A percentile compares a stretch with the other conserved stretches of the same genome.
These are phyloP conservation scores for Apis mellifera DNA, from an alignment of 1,140 invertebrate species.

Conservation along the genomic window DNA sequence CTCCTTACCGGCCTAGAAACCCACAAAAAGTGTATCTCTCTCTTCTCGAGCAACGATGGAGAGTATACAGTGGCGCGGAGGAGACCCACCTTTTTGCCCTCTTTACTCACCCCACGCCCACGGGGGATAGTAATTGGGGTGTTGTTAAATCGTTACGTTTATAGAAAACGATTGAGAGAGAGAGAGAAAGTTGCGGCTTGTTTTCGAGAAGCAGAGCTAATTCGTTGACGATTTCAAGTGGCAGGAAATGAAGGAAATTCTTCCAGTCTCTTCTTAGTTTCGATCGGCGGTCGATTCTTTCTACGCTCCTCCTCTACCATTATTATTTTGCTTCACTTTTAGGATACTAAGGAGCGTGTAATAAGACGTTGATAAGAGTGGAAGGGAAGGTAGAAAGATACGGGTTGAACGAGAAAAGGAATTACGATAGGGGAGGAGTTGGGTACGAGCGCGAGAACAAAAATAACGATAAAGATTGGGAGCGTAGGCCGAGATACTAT, in stretches of 20 bases:
- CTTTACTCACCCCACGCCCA: constrained; percentile 12
- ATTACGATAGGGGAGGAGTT: constrained; percentile 17
- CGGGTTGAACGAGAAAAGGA: neutral
- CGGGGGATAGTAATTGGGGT: constrained; percentile 30
- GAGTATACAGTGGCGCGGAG: constrained; percentile 42
- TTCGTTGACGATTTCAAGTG: neutral
- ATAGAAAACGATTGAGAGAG: constrained; percentile 5
- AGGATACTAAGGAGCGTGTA: too few species aligned
- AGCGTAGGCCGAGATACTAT: constrained; percentile 32
- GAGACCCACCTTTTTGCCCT: constrained; percentile 26
- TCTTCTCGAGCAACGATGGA: constrained; percentile 6
- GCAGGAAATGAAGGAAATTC: neutral
- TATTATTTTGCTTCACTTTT: too few species aligned
- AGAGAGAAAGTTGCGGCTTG: neutral
- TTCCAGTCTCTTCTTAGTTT: neutral
- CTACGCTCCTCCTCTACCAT: too few species aligned
- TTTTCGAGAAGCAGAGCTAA: too few species aligned
- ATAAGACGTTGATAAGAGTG: too few species aligned
- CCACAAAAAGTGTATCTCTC: constrained; percentile 75
- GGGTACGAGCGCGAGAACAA: constrained; percentile 17
- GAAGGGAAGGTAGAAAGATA: too few species aligned
- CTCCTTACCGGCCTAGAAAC: constrained; percentile 78
- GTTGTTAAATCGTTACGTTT: constrained; percentile 23
- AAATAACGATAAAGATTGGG: constrained; percentile 58
- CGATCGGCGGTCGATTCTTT: too few species aligned